phyloP scores from a whole-genome alignment of 2,797 vertebrate species.

The Sternotherus odoratus region DNA sequence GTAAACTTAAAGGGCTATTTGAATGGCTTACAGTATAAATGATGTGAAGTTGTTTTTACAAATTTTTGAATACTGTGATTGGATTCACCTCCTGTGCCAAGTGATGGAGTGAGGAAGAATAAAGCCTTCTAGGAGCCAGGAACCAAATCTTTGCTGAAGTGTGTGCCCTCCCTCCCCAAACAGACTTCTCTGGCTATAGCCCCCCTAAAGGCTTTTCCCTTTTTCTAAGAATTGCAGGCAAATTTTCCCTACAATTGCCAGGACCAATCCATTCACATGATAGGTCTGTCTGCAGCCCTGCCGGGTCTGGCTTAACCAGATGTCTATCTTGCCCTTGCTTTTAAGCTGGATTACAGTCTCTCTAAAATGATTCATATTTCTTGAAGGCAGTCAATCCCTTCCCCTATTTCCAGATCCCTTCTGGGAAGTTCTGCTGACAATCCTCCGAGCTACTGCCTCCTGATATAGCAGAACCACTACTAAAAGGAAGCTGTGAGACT shows the following conservation, averaged over 20 bases:
- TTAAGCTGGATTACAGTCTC: not conserved
- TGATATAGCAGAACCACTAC: not conserved
- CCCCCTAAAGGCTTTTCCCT: not conserved
- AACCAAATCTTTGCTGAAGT: not conserved
- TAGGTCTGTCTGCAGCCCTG: not conserved
- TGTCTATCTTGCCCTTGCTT: fast-evolving
- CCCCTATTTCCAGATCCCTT: not conserved
- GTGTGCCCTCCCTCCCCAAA: not conserved
- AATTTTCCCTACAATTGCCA: fast-evolving
- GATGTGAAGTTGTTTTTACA: not conserved
- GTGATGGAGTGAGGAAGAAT: not conserved
- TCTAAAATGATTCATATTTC: not conserved
- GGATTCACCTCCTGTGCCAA: not conserved
- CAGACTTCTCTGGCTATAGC: not conserved
- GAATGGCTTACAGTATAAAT: not conserved
- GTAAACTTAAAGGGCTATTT: not conserved
- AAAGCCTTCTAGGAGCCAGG: not conserved
- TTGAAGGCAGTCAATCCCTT: not conserved
- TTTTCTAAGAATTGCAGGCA: not conserved
- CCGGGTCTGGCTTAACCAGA: fast-evolving
- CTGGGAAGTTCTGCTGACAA: not conserved
- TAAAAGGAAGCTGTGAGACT: not conserved
- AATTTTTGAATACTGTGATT: not conserved
- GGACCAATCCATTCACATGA: fast-evolving
- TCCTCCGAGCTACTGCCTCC: fast-evolving